Percentiles rank a stretch among this genome's conserved stretches.
Conservation (phyloP, 2,797 vertebrate species). For the Crocodylus rhombifer region DNA sequence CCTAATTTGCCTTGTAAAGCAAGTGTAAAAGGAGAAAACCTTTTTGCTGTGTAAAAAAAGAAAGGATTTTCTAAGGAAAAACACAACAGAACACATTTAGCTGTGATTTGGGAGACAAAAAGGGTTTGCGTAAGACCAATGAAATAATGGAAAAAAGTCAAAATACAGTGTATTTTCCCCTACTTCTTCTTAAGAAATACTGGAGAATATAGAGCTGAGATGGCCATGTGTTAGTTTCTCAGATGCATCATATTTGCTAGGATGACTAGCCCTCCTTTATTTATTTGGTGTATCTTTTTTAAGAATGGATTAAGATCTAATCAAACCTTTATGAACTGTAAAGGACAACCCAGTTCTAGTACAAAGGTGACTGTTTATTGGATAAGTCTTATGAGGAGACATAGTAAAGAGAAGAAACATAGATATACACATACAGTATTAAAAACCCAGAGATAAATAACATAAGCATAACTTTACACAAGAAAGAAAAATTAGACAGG, state of each 20-base stretch:
- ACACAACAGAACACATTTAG: conserved; percentile 30
- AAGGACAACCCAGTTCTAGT: too few species aligned
- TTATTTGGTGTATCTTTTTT: neutral
- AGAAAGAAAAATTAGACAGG: too few species aligned
- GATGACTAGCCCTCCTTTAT: neutral
- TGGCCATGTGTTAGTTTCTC: neutral
- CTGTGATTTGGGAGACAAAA: conserved; percentile 61
- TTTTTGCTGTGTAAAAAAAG: conserved; percentile 35
- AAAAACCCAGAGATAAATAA: too few species aligned
- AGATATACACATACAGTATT: too few species aligned
- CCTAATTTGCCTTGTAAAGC: conserved; percentile 81
- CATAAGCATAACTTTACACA: too few species aligned
- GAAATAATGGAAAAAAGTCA: conserved; percentile 45
- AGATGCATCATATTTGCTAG: neutral
- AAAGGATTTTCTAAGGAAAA: conserved; percentile 40
- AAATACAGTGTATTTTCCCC: neutral
- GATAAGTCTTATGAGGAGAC: too few species aligned
- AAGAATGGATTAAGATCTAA: too few species aligned
- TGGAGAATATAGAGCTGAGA: neutral
- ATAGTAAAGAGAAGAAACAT: too few species aligned
- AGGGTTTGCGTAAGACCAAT: conserved; percentile 28
- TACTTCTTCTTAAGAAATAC: neutral
- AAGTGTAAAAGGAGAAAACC: conserved; percentile 73
- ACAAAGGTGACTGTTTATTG: too few species aligned
- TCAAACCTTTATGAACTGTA: too few species aligned